Conservation (phyloP, 30 jellyfish, hydroid and myxozoan species). For the Mastigias papua region DNA sequence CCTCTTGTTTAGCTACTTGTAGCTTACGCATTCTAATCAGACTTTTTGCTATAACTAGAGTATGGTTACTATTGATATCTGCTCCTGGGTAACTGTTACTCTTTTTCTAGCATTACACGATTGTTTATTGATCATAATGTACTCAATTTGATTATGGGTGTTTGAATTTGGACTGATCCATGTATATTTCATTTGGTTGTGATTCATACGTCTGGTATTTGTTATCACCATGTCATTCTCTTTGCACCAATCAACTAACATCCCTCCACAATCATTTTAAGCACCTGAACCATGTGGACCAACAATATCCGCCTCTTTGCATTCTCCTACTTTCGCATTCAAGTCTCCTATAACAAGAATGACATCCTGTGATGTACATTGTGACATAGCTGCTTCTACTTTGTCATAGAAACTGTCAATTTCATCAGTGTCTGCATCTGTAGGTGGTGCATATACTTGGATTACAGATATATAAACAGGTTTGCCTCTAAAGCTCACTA, state of each 20-base stretch:
- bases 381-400: conserved; percentile 12
- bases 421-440: conserved; percentile 24
- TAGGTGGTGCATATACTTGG: conserved; percentile 50
- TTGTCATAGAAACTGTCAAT: conserved; percentile 29
- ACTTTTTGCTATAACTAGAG: not conserved
- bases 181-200: conserved; percentile 2
- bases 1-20: not conserved
- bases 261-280: conserved; percentile 41
- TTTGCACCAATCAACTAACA: conserved; percentile 21
- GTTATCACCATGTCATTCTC: conserved; percentile 18
- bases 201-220: too few species aligned
- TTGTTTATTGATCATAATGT: not conserved
- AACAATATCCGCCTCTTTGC: not conserved
- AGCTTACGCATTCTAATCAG: not conserved
- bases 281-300: conserved; percentile 35
- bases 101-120: not conserved
- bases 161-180: conserved; percentile 5
- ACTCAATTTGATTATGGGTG: not conserved
- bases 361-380: conserved; percentile 35
- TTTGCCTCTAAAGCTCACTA: conserved; percentile 51
- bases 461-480: conserved; percentile 36
- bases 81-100: conserved; percentile 2
- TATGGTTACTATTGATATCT: not conserved
- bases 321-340: conserved; percentile 39
- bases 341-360: conserved; percentile 62